Conservation (phyloP, 2,888 invertebrate species). For the Augiades crinisus region DNA sequence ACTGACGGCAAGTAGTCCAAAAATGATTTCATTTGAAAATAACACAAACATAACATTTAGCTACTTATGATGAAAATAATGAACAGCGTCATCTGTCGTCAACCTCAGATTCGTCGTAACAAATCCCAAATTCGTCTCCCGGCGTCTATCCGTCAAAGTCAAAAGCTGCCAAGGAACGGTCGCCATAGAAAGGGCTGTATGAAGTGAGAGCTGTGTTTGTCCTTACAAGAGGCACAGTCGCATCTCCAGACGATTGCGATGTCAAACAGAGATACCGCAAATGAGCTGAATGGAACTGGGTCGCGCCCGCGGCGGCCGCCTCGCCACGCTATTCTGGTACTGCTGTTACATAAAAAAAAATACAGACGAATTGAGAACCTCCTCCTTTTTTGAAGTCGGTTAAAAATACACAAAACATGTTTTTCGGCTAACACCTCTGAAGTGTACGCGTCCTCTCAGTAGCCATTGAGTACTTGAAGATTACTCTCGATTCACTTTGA, state of each 20-base stretch:
- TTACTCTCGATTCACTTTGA: too few relatives aligned
- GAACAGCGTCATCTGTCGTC: too few relatives aligned
- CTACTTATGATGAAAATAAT: too few relatives aligned
- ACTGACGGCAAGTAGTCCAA: too few relatives aligned
- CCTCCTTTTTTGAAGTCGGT: too few relatives aligned
- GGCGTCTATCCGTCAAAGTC: neutral
- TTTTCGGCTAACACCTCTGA: too few relatives aligned
- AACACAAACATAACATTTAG: too few relatives aligned
- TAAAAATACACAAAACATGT: too few relatives aligned
- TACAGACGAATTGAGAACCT: too few relatives aligned
- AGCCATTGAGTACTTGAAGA: too few relatives aligned
- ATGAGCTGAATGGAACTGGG: slow-evolving; percentile 73
- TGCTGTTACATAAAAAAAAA: neutral
- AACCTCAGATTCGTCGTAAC: neutral
- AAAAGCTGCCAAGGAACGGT: slow-evolving; percentile 9
- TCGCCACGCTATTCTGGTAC: neutral
- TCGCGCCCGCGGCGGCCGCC: slow-evolving; percentile 56
- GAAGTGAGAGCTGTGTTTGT: slow-evolving; percentile 16
- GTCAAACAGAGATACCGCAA: slow-evolving; percentile 72
- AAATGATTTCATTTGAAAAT: too few relatives aligned
- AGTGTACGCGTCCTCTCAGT: too few relatives aligned
- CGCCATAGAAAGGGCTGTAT: slow-evolving; percentile 9
- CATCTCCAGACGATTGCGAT: slow-evolving; percentile 64
- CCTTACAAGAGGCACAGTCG: slow-evolving; percentile 30
- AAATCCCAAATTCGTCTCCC: neutral